A percentile compares a stretch with the other conserved stretches of the same genome.
phyloP scores from a whole-genome alignment of 2,797 vertebrate species.

The Paedocypris micromegethes region DNA sequence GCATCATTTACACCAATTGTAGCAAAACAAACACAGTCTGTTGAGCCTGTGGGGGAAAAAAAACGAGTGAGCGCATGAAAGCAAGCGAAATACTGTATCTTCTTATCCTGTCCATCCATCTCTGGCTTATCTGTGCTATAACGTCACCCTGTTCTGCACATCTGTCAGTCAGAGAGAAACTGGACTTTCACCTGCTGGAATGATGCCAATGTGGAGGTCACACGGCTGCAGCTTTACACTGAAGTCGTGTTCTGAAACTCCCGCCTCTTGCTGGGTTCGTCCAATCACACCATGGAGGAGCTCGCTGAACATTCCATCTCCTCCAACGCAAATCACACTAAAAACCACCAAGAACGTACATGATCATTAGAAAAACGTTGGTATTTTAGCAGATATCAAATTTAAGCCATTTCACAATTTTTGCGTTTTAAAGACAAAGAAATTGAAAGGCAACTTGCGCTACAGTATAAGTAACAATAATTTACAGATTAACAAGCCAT shows the following conservation, averaged over 20 bases:
- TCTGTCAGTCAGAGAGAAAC: not conserved
- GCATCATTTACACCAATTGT: conserved; percentile 76
- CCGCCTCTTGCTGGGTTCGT: conserved; percentile 73
- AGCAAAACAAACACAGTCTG: conserved; percentile 77
- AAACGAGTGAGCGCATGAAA: conserved; percentile 4
- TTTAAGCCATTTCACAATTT: too few species aligned
- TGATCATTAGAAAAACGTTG: not conserved
- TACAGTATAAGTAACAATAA: too few species aligned
- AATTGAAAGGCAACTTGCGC: too few species aligned
- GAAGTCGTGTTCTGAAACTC: conserved; percentile 67
- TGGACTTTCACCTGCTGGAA: conserved; percentile 71
- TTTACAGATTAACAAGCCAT: not conserved
- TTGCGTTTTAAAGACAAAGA: too few species aligned
- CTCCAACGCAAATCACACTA: conserved; percentile 80
- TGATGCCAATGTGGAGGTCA: conserved; percentile 78
- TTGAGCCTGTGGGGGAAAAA: conserved; percentile 63
- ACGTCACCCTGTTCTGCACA: not conserved
- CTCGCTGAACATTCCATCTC: conserved; percentile 82
- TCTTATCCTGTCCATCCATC: conserved; percentile 4
- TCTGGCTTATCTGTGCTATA: not conserved
- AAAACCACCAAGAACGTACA: conserved; percentile 39
- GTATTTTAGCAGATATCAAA: too few species aligned
- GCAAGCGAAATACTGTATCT: conserved; percentile 7
- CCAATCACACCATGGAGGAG: conserved; percentile 77
- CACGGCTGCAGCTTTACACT: conserved; percentile 65